These are phyloP conservation scores for Cyclophora punctaria DNA, from an alignment of 2,888 invertebrate species.

Conservation along the genomic window DNA sequence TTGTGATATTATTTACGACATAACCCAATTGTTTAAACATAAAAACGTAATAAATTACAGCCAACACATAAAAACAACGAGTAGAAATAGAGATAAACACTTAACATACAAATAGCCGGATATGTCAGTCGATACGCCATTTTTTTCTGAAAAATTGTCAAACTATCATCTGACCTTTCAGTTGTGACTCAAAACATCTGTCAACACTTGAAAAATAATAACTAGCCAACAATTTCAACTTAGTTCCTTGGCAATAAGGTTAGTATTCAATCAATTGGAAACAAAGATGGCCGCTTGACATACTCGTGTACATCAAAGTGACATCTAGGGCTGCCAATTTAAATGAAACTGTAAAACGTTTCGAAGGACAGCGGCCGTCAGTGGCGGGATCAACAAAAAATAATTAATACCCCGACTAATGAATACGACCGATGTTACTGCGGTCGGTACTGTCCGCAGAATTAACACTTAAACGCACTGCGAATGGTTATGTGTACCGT, in stretches of 20 bases:
- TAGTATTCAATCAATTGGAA: conserved; percentile 4
- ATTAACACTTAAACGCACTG: conserved; percentile 11
- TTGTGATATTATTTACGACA: too few species aligned
- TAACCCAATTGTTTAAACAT: too few species aligned
- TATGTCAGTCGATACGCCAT: conserved; percentile 10
- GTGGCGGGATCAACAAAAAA: conserved; percentile 60
- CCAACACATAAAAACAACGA: too few species aligned
- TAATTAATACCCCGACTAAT: conserved; percentile 66
- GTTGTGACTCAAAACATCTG: conserved; percentile 28
- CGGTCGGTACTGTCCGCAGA: conserved; percentile 22
- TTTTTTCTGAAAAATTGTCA: conserved; percentile 19
- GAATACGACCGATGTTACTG: conserved; percentile 50
- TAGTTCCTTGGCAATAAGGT: conserved; percentile 1
- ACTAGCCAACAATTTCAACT: conserved; percentile 11
- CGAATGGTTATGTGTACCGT: conserved; percentile 11
- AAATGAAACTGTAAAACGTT: conserved; percentile 49
- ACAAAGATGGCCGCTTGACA: conserved; percentile 21
- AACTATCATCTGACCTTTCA: conserved; percentile 19
- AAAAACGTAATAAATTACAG: too few species aligned
- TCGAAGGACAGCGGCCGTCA: conserved; percentile 40
- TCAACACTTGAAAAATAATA: conserved; percentile 27
- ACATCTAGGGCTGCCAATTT: conserved; percentile 47
- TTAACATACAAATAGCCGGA: conserved; percentile 3
- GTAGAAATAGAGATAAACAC: too few species aligned
- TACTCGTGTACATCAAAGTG: conserved; percentile 20